A percentile compares a stretch with the other conserved stretches of the same genome.
Evolutionary conservation across 2,113 vertebrate species (phyloP).

Genomic region (Peromyscus leucopus): DNA sequence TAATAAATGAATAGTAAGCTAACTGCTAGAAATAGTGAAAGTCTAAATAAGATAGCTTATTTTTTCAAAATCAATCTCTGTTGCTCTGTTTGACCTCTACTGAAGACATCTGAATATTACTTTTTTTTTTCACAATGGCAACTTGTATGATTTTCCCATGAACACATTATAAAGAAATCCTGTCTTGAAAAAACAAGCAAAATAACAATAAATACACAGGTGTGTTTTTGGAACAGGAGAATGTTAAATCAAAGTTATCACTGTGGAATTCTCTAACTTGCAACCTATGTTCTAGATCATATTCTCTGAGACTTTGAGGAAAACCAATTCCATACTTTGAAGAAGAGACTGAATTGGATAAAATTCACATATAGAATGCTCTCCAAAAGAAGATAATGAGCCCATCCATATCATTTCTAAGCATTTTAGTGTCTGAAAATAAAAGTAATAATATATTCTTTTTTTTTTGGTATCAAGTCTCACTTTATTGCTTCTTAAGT

Average conservation of each 20-base stretch:
- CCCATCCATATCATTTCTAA: background rate
- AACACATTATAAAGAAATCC: background rate
- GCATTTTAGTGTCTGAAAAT: slow-evolving; percentile 59
- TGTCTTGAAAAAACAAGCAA: no score
- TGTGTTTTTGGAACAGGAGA: slow-evolving; percentile 44
- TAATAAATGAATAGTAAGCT: background rate
- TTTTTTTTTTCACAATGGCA: slow-evolving; percentile 3
- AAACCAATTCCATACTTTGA: slow-evolving; percentile 65
- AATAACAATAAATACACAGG: slow-evolving; percentile 34
- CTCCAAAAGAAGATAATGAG: slow-evolving; percentile 66
- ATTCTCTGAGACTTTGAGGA: slow-evolving; percentile 6
- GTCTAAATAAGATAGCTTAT: slow-evolving; percentile 9
- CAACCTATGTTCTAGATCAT: slow-evolving; percentile 42
- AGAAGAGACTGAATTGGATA: slow-evolving; percentile 24
- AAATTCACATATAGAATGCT: slow-evolving; percentile 40
- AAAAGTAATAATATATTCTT: slow-evolving; percentile 66
- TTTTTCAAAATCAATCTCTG: background rate
- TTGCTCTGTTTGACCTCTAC: slow-evolving; percentile 21
- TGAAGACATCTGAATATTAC: slow-evolving; percentile 42
- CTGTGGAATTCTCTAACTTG: slow-evolving; percentile 22
- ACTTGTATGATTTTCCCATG: slow-evolving; percentile 14
- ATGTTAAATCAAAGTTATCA: slow-evolving; percentile 68
- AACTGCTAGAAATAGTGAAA: background rate
- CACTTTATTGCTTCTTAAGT: no score
- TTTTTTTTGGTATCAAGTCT: no score